A percentile compares a stretch with the other conserved stretches of the same genome.
Conservation (phyloP, 2,113 vertebrate genomes). For the rabbit (Oryctolagus cuniculus) region DNA sequence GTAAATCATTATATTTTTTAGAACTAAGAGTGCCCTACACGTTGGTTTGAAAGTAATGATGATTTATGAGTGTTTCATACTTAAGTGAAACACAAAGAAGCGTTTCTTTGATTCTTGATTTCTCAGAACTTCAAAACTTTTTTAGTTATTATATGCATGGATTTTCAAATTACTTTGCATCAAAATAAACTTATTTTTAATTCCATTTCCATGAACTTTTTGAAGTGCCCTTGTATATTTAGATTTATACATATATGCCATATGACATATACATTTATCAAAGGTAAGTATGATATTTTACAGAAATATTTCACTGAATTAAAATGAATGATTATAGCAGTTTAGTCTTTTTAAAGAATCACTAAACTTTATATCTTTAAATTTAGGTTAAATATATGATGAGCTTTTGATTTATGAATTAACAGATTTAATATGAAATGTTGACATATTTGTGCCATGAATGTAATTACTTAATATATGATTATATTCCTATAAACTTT, state of each 20-base stretch:
- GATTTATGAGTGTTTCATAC: slow-evolving; percentile 2
- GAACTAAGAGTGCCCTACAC: background rate
- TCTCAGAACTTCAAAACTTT: slow-evolving; percentile 25
- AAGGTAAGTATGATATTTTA: background rate
- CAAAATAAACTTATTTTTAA: too few species aligned
- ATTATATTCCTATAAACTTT: background rate
- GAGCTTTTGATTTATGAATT: background rate
- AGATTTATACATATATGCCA: background rate
- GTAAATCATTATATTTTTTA: background rate
- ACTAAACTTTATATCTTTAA: background rate
- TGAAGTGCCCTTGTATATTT: background rate
- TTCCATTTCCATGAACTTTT: too few species aligned
- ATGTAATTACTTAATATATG: background rate
- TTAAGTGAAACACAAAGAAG: background rate
- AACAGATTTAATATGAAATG: background rate
- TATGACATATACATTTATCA: background rate
- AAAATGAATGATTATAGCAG: background rate
- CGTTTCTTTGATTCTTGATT: background rate
- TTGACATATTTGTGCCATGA: background rate
- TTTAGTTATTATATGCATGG: background rate
- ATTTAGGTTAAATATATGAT: background rate
- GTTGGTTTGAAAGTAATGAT: slow-evolving; percentile 12
- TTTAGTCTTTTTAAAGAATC: slow-evolving; percentile 11
- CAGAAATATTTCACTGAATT: background rate
- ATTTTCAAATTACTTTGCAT: too few species aligned